Evolutionary conservation across 2,797 vertebrate species (phyloP).

Genomic region (Lacerta bilineata): DNA sequence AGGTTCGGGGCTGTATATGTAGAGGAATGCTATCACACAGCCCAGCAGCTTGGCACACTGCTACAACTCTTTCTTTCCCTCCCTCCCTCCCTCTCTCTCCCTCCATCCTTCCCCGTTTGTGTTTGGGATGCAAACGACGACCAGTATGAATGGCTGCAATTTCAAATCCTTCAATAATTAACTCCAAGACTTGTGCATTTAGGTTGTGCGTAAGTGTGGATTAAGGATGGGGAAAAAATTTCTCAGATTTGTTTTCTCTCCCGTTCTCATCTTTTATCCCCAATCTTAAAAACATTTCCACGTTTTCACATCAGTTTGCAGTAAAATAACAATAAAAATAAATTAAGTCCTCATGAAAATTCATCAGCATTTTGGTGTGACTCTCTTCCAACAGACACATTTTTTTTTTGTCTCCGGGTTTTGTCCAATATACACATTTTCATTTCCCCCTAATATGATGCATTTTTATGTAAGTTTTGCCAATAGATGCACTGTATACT

Average conservation of each 20-base stretch:
- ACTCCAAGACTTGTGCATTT: background rate
- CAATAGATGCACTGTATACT: too few relatives aligned
- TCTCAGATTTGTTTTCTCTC: background rate
- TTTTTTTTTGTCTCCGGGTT: background rate
- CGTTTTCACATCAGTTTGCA: background rate
- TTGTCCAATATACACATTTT: too few relatives aligned
- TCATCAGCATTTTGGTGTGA: background rate
- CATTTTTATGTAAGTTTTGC: too few relatives aligned
- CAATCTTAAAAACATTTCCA: background rate
- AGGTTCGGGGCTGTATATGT: background rate
- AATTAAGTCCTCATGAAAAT: background rate
- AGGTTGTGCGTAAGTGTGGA: background rate
- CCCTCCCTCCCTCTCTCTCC: too few relatives aligned
- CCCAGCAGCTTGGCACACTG: background rate
- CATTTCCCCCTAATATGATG: too few relatives aligned
- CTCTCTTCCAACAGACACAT: background rate
- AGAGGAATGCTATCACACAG: conserved; percentile 11
- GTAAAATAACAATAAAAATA: background rate
- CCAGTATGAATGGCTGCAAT: too few relatives aligned
- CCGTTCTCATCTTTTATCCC: background rate
- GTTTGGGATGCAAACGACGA: background rate
- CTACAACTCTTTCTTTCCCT: too few relatives aligned
- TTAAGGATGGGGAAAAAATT: too few relatives aligned
- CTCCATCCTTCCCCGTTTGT: too few relatives aligned
- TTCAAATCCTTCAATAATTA: background rate